Percentiles rank a stretch among this genome's conserved stretches.
Conservation (phyloP, 2,113 vertebrate genomes). For the Albula glossodonta region DNA sequence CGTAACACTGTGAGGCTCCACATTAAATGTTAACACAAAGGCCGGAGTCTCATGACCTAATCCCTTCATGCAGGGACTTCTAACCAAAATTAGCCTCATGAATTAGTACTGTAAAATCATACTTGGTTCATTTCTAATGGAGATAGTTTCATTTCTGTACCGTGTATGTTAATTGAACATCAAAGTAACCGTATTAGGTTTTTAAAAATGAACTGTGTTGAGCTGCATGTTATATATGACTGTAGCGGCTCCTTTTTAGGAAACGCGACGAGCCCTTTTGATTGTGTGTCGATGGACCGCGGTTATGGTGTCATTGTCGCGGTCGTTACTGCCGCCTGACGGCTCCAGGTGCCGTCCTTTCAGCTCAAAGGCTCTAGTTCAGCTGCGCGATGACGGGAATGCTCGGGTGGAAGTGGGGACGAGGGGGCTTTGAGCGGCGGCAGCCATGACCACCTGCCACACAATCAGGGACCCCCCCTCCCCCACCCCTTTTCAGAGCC, state of each 20-base stretch:
- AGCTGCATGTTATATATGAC: neutral
- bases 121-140: neutral
- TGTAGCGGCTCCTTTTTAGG: neutral
- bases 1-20: neutral
- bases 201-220: no score
- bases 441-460: slow-evolving; percentile 52
- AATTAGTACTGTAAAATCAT: neutral
- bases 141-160: neutral
- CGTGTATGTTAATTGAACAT: no score
- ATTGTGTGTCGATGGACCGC: neutral
- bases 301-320: neutral
- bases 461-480: slow-evolving; percentile 23
- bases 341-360: slow-evolving; percentile 32
- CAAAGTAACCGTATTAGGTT: no score
- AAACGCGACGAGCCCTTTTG: neutral
- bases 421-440: slow-evolving; percentile 29
- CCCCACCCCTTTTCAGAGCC: neutral
- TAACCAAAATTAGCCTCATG: neutral
- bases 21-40: neutral
- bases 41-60: neutral
- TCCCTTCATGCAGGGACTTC: neutral
- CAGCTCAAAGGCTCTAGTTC: slow-evolving; percentile 44
- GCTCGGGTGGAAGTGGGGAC: neutral
- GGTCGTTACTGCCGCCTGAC: slow-evolving; percentile 12
- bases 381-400: slow-evolving; percentile 18